phyloP scores from a whole-genome alignment of 2,888 invertebrate genomes.

The Luperina nickerlii region DNA sequence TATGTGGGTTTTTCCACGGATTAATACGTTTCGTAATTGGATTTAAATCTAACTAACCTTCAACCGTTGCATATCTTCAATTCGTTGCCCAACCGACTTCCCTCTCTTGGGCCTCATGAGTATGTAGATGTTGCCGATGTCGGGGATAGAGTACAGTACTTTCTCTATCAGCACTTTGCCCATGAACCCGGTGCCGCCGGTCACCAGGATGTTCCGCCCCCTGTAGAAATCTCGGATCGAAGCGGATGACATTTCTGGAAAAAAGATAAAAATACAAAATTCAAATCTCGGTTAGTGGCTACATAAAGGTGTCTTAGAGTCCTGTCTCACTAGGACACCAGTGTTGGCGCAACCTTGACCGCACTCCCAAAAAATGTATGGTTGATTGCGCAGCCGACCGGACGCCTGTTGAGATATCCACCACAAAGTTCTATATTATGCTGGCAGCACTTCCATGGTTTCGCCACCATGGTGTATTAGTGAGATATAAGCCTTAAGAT shows the following conservation, averaged over 20 bases:
- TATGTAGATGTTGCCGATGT: slow-evolving; percentile 91
- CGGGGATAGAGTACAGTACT: slow-evolving; percentile 91
- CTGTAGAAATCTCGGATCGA: slow-evolving; percentile 90
- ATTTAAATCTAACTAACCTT: slow-evolving; percentile 73
- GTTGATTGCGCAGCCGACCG: not conserved
- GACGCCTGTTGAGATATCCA: not conserved
- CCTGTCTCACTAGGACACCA: not conserved
- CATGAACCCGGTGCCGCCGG: slow-evolving; percentile 92
- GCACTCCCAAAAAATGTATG: not conserved
- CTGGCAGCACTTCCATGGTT: not conserved
- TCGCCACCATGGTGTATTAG: not conserved
- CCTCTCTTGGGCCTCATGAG: slow-evolving; percentile 92
- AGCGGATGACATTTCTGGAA: slow-evolving; percentile 82
- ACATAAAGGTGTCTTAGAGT: too few relatives aligned
- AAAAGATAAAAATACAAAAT: too few relatives aligned
- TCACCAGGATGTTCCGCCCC: slow-evolving; percentile 90
- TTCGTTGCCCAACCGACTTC: slow-evolving; percentile 89
- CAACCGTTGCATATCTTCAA: slow-evolving; percentile 91
- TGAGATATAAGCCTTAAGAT: not conserved
- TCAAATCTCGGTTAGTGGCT: not conserved
- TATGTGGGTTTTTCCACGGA: not conserved
- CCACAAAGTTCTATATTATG: not conserved
- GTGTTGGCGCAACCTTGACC: not conserved
- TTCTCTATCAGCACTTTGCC: slow-evolving; percentile 92
- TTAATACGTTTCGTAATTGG: not conserved